Base-by-base conservation (phyloP, 2,797 vertebrate species). In the Pelodytes ibericus region DNA sequence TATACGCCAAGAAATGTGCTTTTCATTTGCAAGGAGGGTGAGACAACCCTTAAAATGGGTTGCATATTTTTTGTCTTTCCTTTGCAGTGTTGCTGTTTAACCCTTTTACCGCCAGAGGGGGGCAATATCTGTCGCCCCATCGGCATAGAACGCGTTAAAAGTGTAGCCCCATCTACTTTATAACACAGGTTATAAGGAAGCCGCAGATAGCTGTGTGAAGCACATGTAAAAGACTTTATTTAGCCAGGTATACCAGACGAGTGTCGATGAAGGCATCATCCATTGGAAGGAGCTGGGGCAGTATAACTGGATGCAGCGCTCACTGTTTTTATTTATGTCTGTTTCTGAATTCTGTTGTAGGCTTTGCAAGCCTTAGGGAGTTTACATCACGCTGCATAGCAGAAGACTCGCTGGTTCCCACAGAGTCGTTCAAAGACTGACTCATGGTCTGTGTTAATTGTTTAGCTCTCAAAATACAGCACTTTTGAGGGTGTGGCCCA, bases 361-460 rank as follows among this genome's bases (percentile, higher is more conserved):
- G 89, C 83, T 87, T 87, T 84, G 94, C 89, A 90, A 92, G 89
- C 90, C 89, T 88, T 89, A 88, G 88, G 88, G 88, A 92, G 90
- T 93, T 93, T 93, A 90, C 88, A 93, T 96, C 91, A 93, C 92
- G 94, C 83, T 83, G 84, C 87, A 88, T 84, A 92, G 89, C 91
- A 93, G 89, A 91, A 92, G 86, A 86, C 88, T 90, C 85, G 88
- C 88, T 84, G 74, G 91, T 95, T 96, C 94, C 93, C 94, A 95
- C 94, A 94, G 91, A 91, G 88, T 87, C 84, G 88, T 93, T 92
- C 89, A 92, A 86, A 86, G 89, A 86, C 91, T 93, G 89, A 94
- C 91, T 93, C 93, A 93, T 90, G 89, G 83, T 89, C 87, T 88
- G 90, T 90, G 89, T 94, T 93, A 91, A 93, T 94, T 93, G 88